Conservation (phyloP, 2,888 invertebrate genomes). For the Clivina fossor region DNA sequence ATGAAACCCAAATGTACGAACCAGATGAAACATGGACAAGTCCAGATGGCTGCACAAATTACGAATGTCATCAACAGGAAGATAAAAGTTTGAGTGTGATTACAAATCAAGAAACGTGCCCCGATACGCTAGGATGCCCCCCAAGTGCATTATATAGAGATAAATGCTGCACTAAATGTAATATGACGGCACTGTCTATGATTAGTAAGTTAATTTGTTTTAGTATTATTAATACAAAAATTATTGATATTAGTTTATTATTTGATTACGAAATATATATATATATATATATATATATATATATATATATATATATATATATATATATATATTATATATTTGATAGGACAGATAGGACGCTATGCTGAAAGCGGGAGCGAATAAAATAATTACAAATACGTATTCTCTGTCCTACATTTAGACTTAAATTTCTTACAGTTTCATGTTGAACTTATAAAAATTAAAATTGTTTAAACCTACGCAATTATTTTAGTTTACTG, state of each 20-base stretch:
- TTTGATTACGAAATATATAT: no score
- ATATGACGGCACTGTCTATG: constrained; percentile 49
- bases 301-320: no score
- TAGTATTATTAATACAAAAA: no score
- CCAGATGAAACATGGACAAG: constrained; percentile 64
- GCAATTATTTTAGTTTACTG: no score
- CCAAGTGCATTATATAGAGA: constrained; percentile 59
- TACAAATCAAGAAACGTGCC: constrained; percentile 58
- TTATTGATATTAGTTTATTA: no score
- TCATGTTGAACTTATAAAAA: no score
- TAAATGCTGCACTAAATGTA: constrained; percentile 71
- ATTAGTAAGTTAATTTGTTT: constrained; percentile 10
- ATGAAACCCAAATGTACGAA: constrained; percentile 53
- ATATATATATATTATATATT: background rate
- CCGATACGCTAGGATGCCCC: constrained; percentile 63
- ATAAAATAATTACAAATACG: no score
- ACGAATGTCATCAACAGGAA: constrained; percentile 54
- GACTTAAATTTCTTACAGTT: no score
- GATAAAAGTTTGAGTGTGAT: constrained; percentile 54
- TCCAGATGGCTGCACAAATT: constrained; percentile 66
- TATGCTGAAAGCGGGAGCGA: background rate
- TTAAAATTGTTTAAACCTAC: no score
- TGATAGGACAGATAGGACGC: background rate
- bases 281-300: no score
- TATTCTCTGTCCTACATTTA: no score